Evolutionary conservation across 2,113 vertebrate species (phyloP).

Genomic region (Vireo altiloquus): DNA sequence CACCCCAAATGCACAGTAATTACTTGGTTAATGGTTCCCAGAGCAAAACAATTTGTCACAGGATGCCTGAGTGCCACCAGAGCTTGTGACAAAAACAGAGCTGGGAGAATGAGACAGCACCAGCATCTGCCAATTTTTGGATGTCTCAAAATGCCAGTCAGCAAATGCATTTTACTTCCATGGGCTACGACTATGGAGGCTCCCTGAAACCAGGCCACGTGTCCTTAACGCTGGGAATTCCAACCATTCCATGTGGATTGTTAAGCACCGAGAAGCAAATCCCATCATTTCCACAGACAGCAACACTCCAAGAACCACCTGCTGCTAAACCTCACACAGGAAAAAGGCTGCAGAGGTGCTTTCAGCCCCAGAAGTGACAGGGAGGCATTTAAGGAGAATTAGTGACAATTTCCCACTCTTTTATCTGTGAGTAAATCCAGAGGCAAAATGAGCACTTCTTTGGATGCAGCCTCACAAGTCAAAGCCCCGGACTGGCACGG

Average conservation of each 20-base stretch:
- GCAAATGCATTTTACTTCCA: not conserved
- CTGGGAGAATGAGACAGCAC: not conserved
- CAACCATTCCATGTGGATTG: not conserved
- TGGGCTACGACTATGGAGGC: rapidly evolving
- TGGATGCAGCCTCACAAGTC: not conserved
- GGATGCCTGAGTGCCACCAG: not conserved
- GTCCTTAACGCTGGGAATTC: rapidly evolving
- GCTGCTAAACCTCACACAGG: not conserved
- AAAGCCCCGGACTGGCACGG: not conserved
- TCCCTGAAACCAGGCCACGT: not conserved
- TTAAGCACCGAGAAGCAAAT: not conserved
- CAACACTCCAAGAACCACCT: not conserved
- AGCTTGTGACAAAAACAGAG: not conserved
- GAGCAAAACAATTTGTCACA: not conserved
- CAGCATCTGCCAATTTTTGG: not conserved
- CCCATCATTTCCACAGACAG: rapidly evolving
- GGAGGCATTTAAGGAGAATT: not conserved
- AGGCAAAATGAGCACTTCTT: not conserved
- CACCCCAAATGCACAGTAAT: not conserved
- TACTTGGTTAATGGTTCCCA: not conserved
- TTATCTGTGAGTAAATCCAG: not conserved
- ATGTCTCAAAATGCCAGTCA: not conserved
- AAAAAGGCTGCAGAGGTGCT: not conserved
- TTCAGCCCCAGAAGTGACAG: not conserved
- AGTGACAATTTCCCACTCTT: rapidly evolving